Percentiles rank a stretch among this genome's conserved stretches.
Conservation (phyloP, 2,113 vertebrate species). For the Piprites chloris region DNA sequence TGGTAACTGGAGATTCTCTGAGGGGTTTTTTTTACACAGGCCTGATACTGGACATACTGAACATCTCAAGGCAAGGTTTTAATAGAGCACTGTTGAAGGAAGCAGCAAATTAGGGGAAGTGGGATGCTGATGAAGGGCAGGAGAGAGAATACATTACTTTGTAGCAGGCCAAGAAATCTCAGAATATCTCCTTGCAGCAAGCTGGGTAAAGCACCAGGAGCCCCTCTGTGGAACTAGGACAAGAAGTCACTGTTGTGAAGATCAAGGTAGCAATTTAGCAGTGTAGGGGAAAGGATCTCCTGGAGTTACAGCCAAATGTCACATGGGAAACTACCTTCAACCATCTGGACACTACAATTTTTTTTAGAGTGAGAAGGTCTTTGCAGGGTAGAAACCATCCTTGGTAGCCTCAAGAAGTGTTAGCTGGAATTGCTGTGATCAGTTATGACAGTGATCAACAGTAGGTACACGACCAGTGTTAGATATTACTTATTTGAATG, state of each 20-base stretch:
- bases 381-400: background rate
- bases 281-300: background rate
- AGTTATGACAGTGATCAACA: background rate
- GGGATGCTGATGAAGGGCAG: background rate
- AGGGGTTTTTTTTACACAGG: background rate
- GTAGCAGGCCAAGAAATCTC: background rate
- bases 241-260: background rate
- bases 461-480: rapidly evolving
- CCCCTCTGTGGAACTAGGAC: background rate
- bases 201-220: background rate
- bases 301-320: background rate
- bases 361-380: background rate
- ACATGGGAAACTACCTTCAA: background rate
- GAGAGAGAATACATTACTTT: background rate
- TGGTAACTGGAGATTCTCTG: background rate
- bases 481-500: background rate
- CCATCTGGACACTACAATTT: background rate
- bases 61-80: background rate
- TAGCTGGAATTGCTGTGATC: background rate
- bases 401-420: background rate
- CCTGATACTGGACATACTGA: rapidly evolving
- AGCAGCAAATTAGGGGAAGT: background rate
- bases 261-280: background rate
- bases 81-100: background rate
- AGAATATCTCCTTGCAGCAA: background rate